Evolutionary conservation across 2,888 invertebrate species (phyloP).

Genomic region (Calameuta filiformis): DNA sequence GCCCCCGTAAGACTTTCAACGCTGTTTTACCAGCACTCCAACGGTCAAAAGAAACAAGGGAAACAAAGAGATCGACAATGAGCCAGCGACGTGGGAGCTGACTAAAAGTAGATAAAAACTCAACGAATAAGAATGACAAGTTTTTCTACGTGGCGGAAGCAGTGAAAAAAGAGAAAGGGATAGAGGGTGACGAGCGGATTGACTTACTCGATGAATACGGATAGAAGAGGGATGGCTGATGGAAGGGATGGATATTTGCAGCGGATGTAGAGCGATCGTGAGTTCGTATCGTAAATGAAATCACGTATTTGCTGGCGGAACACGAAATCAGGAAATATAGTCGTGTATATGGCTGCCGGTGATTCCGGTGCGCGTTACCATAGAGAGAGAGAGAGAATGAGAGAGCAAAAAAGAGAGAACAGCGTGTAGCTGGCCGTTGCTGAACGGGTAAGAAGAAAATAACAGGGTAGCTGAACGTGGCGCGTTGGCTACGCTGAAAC

Average conservation of each 20-base stretch:
- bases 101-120: not conserved
- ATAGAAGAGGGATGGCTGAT: not conserved
- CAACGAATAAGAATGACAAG: not conserved
- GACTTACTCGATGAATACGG: not conserved
- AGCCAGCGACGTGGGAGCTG: not conserved
- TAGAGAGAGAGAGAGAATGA: constrained; percentile 19
- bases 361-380: constrained; percentile 11
- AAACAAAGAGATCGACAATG: not conserved
- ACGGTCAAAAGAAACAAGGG: not conserved
- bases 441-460: not conserved
- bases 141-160: not conserved
- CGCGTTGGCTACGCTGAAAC: constrained; percentile 25
- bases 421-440: not conserved
- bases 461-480: constrained; percentile 3
- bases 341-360: constrained; percentile 16
- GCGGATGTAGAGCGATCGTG: constrained; percentile 54
- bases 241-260: constrained; percentile 33
- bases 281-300: constrained; percentile 63
- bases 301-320: constrained; percentile 58
- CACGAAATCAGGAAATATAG: constrained; percentile 42
- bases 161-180: not conserved
- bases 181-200: constrained; percentile 14
- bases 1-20: not conserved
- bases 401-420: constrained; percentile 17
- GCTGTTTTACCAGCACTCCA: not conserved